A percentile compares a stretch with the other conserved stretches of the same genome.
Conservation (phyloP, 2,113 vertebrate genomes). For the Sardina pilchardus region DNA sequence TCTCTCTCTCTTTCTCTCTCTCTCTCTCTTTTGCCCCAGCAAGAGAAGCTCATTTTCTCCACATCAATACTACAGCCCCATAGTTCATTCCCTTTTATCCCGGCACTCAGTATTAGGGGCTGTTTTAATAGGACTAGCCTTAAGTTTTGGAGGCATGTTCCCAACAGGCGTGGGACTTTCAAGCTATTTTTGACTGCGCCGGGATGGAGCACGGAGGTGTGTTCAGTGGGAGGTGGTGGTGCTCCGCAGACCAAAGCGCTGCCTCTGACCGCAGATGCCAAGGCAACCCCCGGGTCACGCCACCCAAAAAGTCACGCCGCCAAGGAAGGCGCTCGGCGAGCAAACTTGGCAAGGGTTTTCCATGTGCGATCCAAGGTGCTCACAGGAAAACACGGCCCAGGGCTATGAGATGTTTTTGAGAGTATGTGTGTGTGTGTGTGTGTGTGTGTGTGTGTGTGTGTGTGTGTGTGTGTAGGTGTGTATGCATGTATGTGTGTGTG, state of each 20-base stretch:
- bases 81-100: conserved; percentile 61
- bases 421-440: conserved; percentile 49
- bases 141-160: conserved; percentile 49
- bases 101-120: conserved; percentile 44
- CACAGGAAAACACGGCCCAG: conserved; percentile 54
- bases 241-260: conserved; percentile 46
- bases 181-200: conserved; percentile 49
- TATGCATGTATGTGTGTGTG: not conserved
- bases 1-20: too few relatives aligned
- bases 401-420: conserved; percentile 40
- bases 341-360: conserved; percentile 60
- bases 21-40: conserved; percentile 20
- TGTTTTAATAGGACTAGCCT: conserved; percentile 54
- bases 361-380: conserved; percentile 60
- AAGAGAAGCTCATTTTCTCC: conserved; percentile 69
- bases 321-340: conserved; percentile 12
- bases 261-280: conserved; percentile 32
- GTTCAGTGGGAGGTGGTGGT: conserved; percentile 44
- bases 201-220: conserved; percentile 33
- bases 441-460: conserved; percentile 18
- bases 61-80: conserved; percentile 68
- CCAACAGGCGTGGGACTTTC: conserved; percentile 43
- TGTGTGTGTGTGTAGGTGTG: conserved; percentile 4
- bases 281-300: not conserved
- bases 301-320: conserved; percentile 31